Percentiles rank a stretch among this genome's conserved stretches.
Conservation (phyloP, 2,797 vertebrate genomes). For the Gymnoscopelus braueri region DNA sequence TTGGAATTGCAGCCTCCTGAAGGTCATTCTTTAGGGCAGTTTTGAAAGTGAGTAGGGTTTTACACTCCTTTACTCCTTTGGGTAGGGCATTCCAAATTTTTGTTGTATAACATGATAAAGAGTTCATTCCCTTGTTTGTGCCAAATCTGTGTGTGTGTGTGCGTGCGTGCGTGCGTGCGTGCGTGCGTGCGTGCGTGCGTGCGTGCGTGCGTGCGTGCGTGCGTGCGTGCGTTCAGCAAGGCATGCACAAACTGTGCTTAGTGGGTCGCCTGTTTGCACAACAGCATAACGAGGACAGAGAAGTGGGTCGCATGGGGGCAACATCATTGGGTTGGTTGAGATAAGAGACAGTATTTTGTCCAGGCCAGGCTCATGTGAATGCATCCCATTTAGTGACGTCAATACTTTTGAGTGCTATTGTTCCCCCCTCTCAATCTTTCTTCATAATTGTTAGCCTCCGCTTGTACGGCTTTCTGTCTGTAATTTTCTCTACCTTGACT, state of each 20-base stretch:
- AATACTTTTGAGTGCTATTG: slow-evolving; percentile 36
- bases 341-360: slow-evolving; percentile 52
- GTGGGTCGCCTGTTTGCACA: not conserved
- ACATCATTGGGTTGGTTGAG: slow-evolving; percentile 54
- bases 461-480: not conserved
- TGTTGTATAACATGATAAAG: too few species aligned
- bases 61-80: too few species aligned
- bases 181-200: not conserved
- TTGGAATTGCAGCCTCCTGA: too few species aligned
- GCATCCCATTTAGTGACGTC: slow-evolving; percentile 46
- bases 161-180: not conserved
- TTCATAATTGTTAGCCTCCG: not conserved
- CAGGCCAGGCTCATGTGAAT: slow-evolving; percentile 45
- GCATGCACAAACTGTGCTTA: not conserved
- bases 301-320: slow-evolving; percentile 34
- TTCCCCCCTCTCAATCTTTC: not conserved
- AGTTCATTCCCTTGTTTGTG: too few species aligned
- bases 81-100: too few species aligned
- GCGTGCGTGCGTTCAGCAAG: not conserved
- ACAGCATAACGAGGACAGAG: not conserved
- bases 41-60: too few species aligned
- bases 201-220: not conserved
- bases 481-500: not conserved
- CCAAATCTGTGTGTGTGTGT: not conserved
- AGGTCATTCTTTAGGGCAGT: too few species aligned